phyloP scores from a whole-genome alignment of 2,797 vertebrate genomes.

The Gouania willdenowi region DNA sequence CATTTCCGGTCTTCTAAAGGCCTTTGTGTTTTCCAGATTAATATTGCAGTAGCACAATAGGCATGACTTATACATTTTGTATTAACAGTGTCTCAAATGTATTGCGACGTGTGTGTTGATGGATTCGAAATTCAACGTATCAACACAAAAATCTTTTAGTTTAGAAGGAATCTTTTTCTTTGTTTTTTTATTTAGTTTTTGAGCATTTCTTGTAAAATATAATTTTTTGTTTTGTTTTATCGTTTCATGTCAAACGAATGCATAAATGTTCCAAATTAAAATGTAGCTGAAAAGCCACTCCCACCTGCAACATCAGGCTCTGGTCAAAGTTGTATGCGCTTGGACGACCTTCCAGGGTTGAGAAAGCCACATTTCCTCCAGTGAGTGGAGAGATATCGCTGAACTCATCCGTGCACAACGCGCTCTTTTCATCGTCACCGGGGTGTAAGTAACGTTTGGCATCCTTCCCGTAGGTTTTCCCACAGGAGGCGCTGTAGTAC shows the following conservation, averaged over 20 bases:
- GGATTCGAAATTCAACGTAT: too few species aligned
- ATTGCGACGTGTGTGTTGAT: too few species aligned
- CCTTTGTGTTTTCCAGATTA: too few species aligned
- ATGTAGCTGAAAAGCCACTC: neutral
- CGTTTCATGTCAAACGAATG: neutral
- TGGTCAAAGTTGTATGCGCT: conserved; percentile 93
- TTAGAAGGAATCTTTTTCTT: too few species aligned
- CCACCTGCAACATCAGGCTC: conserved; percentile 84
- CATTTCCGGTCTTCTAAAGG: too few species aligned
- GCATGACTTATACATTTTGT: too few species aligned
- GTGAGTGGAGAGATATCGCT: conserved; percentile 94
- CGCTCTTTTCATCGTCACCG: conserved; percentile 81
- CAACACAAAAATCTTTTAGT: too few species aligned
- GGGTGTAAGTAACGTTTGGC: conserved; percentile 73
- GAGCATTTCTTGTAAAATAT: too few species aligned
- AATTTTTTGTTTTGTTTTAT: too few species aligned
- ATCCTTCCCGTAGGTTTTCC: conserved; percentile 75
- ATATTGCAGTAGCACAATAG: too few species aligned
- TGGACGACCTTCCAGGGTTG: conserved; percentile 90
- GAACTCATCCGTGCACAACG: conserved; percentile 90
- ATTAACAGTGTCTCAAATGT: too few species aligned
- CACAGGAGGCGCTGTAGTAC: conserved; percentile 89
- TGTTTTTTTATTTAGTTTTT: neutral
- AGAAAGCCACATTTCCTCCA: conserved; percentile 93
- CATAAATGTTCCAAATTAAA: too few species aligned